phyloP scores from a whole-genome alignment of 2,888 invertebrate species.

The Pyrrhia umbra region DNA sequence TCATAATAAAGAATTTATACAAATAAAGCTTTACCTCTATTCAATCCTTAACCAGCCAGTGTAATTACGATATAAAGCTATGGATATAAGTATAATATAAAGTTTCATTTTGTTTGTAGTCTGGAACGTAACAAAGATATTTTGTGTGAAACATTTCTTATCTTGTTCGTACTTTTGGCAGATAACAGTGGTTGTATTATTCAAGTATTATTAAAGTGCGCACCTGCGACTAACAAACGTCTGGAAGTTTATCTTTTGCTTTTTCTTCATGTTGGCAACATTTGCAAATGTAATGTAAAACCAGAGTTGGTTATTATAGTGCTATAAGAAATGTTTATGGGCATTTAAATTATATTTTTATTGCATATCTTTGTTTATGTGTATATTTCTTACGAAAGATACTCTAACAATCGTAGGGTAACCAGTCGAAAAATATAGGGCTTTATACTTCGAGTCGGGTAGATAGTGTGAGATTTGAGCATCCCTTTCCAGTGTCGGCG shows the following conservation, averaged over 20 bases:
- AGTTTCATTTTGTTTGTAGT: constrained; percentile 12
- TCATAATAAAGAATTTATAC: not conserved
- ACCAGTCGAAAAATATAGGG: too few relatives aligned
- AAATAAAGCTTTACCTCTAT: not conserved
- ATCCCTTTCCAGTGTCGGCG: not conserved
- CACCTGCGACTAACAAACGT: constrained; percentile 70
- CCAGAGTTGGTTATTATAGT: not conserved
- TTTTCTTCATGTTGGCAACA: constrained; percentile 31
- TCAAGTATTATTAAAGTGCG: constrained; percentile 62
- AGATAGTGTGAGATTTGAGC: not conserved
- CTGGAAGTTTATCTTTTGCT: constrained; percentile 66
- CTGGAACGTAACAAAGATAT: constrained; percentile 25
- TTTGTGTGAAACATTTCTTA: constrained; percentile 54
- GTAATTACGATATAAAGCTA: not conserved
- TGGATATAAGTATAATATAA: not conserved
- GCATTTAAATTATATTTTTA: too few relatives aligned
- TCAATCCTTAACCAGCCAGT: not conserved
- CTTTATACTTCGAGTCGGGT: too few relatives aligned
- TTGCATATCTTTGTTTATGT: too few relatives aligned
- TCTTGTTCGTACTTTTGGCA: constrained; percentile 54
- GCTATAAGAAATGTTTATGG: too few relatives aligned
- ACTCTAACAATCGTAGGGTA: too few relatives aligned
- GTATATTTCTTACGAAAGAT: too few relatives aligned
- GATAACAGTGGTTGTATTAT: constrained; percentile 63
- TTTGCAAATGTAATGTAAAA: not conserved